phyloP scores from a whole-genome alignment of 2,113 vertebrate species.

The Heterochromis multidens region DNA sequence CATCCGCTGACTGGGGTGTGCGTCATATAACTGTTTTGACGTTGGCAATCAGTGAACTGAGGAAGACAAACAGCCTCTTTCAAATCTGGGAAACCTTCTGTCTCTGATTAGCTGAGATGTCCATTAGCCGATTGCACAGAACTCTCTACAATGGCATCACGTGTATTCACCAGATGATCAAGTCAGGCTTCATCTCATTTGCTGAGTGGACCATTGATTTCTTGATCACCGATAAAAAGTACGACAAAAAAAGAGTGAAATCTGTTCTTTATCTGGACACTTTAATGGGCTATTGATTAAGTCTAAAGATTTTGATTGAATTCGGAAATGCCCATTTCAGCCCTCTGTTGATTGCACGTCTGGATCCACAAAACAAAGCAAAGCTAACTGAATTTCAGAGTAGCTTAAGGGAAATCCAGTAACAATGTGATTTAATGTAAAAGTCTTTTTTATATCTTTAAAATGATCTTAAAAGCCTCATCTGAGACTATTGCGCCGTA shows the following conservation, averaged over 20 bases:
- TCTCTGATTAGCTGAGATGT: background rate
- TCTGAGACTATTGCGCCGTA: background rate
- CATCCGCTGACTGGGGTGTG: background rate
- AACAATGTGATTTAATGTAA: background rate
- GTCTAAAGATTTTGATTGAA: slow-evolving; percentile 21
- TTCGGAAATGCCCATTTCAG: background rate
- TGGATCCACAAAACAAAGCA: background rate
- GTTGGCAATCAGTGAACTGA: background rate
- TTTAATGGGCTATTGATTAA: background rate
- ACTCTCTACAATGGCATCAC: background rate
- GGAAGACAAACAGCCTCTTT: background rate
- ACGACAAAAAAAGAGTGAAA: background rate
- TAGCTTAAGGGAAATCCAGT: background rate
- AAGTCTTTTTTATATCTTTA: background rate
- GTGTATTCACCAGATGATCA: background rate
- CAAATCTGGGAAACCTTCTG: background rate
- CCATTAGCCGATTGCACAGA: background rate
- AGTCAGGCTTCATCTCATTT: background rate
- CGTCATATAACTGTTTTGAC: background rate
- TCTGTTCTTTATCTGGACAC: background rate
- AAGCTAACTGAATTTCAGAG: background rate
- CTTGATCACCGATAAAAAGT: slow-evolving; percentile 13
- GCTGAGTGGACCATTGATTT: background rate
- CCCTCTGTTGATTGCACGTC: background rate
- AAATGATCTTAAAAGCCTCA: background rate